Evolutionary conservation across 2,113 vertebrate species (phyloP).

Genomic region (Heterotis niloticus): DNA sequence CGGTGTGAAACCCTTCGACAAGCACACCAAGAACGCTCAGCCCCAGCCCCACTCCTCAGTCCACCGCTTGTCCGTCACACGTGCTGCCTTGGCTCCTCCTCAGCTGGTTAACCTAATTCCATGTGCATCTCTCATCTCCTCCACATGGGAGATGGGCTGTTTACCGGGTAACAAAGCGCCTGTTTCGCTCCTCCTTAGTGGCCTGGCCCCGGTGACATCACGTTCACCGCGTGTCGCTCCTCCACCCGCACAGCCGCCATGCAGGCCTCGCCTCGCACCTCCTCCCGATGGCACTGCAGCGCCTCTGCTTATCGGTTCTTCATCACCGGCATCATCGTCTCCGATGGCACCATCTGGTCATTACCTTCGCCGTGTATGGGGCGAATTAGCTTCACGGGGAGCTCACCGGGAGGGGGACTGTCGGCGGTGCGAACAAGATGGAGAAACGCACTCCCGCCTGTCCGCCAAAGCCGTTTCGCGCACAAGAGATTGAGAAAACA

Average conservation of each 20-base stretch:
- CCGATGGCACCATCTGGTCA: constrained; percentile 36
- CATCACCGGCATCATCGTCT: constrained; percentile 30
- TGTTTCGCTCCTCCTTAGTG: neutral
- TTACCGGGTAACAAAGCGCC: constrained; percentile 1
- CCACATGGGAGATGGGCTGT: neutral
- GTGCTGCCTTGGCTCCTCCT: too few species aligned
- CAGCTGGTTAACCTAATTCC: neutral
- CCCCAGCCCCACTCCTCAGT: too few species aligned
- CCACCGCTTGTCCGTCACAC: too few species aligned
- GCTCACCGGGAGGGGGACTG: constrained; percentile 49
- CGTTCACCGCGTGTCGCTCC: too few species aligned
- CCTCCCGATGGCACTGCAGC: constrained; percentile 32
- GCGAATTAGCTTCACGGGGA: constrained; percentile 34
- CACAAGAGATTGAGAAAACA: constrained; percentile 48
- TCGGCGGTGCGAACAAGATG: constrained; percentile 56
- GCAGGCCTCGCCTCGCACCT: neutral
- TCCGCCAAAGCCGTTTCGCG: constrained; percentile 58
- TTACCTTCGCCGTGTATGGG: constrained; percentile 28
- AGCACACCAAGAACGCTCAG: too few species aligned
- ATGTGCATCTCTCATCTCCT: neutral
- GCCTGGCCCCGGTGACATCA: neutral
- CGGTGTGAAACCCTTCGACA: too few species aligned
- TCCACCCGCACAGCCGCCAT: neutral
- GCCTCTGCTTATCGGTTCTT: constrained; percentile 35
- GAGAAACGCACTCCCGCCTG: constrained; percentile 56